These are phyloP conservation scores for Sacculina carcini DNA, from an alignment of 2,888 invertebrate genomes.

Conservation along the genomic window DNA sequence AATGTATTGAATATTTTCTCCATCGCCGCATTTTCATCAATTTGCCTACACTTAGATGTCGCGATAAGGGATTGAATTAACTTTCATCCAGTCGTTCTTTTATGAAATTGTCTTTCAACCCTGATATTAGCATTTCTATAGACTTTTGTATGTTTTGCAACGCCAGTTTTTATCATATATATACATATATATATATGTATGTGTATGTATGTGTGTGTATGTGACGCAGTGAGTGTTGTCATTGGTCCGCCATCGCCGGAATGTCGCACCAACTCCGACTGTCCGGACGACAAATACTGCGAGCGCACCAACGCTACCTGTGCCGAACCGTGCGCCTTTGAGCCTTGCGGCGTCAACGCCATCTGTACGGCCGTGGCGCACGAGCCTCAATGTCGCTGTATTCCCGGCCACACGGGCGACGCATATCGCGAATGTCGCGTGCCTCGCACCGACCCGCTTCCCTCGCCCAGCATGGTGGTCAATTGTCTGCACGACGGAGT, in stretches of 20 bases:
- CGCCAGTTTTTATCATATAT: neutral
- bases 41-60: too few species aligned
- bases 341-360: slow-evolving; percentile 46
- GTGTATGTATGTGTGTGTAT: neutral
- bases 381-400: slow-evolving; percentile 46
- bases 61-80: too few species aligned
- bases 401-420: slow-evolving; percentile 45
- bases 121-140: neutral
- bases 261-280: slow-evolving; percentile 27
- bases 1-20: too few species aligned
- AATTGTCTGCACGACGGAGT: slow-evolving; percentile 77
- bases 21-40: too few species aligned
- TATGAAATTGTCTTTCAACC: neutral
- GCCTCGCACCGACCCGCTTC: slow-evolving; percentile 51
- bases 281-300: slow-evolving; percentile 47
- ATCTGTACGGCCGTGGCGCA: slow-evolving; percentile 51
- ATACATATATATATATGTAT: neutral
- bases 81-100: too few species aligned
- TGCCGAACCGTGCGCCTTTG: slow-evolving; percentile 46
- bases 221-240: neutral
- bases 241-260: slow-evolving; percentile 11
- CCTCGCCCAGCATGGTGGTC: slow-evolving; percentile 56
- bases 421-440: slow-evolving; percentile 42
- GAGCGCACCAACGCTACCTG: slow-evolving; percentile 39
- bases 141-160: neutral